A percentile compares a stretch with the other conserved stretches of the same genome.
Evolutionary conservation across 2,888 invertebrate genomes (phyloP).

Genomic region (Electrophaes corylata): DNA sequence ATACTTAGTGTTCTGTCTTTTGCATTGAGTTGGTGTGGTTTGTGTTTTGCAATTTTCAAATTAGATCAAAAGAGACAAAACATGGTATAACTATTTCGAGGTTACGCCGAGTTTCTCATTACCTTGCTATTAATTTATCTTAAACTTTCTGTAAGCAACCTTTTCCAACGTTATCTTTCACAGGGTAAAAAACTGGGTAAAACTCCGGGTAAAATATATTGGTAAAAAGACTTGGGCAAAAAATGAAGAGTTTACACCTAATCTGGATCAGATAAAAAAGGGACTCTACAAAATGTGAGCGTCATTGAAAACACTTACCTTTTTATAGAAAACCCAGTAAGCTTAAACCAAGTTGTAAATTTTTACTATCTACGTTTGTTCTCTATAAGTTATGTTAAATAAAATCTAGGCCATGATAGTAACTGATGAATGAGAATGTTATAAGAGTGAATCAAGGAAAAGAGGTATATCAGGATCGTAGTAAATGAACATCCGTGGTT

Average conservation of each 20-base stretch:
- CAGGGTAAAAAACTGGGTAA: conserved; percentile 43
- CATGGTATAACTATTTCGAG: no score
- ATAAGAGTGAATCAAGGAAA: no score
- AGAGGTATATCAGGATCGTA: no score
- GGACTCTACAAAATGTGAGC: conserved; percentile 60
- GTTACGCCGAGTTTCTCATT: conserved; percentile 45
- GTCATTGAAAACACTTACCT: conserved; percentile 39
- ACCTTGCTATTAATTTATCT: conserved; percentile 44
- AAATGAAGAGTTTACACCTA: conserved; percentile 67
- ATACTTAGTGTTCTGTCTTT: no score
- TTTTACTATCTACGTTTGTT: no score
- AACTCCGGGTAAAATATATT: conserved; percentile 42
- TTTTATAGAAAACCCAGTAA: background rate
- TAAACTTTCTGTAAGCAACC: conserved; percentile 43
- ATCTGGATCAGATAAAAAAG: conserved; percentile 68
- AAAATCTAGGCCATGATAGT: no score
- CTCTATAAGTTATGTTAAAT: no score
- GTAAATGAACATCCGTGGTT: no score
- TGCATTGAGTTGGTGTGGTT: no score
- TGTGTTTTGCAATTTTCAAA: no score
- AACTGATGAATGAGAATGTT: no score
- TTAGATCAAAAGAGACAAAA: no score
- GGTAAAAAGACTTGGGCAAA: conserved; percentile 53
- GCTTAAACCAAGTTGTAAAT: background rate
- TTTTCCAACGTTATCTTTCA: conserved; percentile 49